These are phyloP conservation scores for Eupithecia tripunctaria DNA, from an alignment of 2,888 invertebrate genomes.

Conservation along the genomic window DNA sequence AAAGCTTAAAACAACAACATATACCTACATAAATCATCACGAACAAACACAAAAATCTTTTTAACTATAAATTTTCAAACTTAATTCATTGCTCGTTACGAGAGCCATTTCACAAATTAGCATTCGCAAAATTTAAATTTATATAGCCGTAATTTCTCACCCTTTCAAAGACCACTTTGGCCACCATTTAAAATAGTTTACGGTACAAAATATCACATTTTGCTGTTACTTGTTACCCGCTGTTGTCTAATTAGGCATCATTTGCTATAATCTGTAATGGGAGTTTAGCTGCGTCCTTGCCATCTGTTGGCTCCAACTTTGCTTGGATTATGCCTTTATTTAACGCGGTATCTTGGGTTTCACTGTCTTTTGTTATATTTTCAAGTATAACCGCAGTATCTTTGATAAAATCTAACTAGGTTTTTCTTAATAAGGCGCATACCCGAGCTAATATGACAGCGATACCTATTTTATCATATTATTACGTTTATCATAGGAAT, in stretches of 20 bases:
- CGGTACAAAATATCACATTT: constrained; percentile 33
- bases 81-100: constrained; percentile 17
- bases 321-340: constrained; percentile 32
- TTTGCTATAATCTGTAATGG: constrained; percentile 40
- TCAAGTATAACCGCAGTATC: not conserved
- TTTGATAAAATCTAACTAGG: not conserved
- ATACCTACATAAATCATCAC: not conserved
- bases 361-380: constrained; percentile 28
- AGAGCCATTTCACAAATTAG: constrained; percentile 19
- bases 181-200: constrained; percentile 35
- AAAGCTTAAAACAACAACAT: constrained; percentile 9
- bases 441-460: no score
- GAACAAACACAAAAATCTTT: constrained; percentile 1
- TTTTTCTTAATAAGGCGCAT: no score
- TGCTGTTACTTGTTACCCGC: constrained; percentile 32
- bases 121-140: constrained; percentile 30
- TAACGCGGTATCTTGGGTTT: constrained; percentile 28
- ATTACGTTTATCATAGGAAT: no score
- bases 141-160: constrained; percentile 29
- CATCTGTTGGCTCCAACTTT: constrained; percentile 38
- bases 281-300: constrained; percentile 34
- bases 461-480: no score
- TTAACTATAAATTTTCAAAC: constrained; percentile 8
- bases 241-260: constrained; percentile 45
- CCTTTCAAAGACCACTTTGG: constrained; percentile 32